Evolutionary conservation across 2,113 vertebrate species (phyloP).

Genomic region (Coturnix japonica): DNA sequence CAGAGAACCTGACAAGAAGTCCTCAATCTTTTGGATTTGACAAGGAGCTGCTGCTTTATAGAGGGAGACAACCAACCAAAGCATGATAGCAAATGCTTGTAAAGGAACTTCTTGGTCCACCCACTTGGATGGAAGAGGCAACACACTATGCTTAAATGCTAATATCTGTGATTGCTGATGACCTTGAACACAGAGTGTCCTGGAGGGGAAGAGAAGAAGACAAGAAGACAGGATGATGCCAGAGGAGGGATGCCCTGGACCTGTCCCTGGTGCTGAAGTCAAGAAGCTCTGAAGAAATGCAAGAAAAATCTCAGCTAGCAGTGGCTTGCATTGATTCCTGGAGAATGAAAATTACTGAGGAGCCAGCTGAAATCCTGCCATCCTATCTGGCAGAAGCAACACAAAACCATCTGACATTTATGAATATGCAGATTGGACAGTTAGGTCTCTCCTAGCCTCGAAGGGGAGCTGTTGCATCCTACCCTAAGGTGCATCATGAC

Average conservation of each 20-base stretch:
- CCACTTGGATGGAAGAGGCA: not conserved
- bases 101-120: not conserved
- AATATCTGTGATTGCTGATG: not conserved
- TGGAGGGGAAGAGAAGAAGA: not conserved
- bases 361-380: conserved; percentile 51
- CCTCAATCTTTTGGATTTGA: conserved; percentile 40
- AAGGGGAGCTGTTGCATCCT: not conserved
- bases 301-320: not conserved
- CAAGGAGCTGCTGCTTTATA: not conserved
- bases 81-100: not conserved
- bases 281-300: not conserved
- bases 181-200: not conserved
- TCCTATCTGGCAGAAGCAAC: not conserved
- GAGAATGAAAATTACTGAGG: not conserved
- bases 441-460: not conserved
- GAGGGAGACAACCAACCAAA: not conserved
- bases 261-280: accelerated
- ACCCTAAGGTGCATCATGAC: not conserved
- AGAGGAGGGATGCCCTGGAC: not conserved
- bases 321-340: not conserved
- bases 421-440: not conserved
- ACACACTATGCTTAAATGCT: not conserved
- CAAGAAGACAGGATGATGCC: not conserved
- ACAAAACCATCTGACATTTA: not conserved
- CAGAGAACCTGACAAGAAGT: conserved; percentile 9